Conservation (phyloP, 1,140 invertebrate genomes). For the Apis laboriosa region DNA sequence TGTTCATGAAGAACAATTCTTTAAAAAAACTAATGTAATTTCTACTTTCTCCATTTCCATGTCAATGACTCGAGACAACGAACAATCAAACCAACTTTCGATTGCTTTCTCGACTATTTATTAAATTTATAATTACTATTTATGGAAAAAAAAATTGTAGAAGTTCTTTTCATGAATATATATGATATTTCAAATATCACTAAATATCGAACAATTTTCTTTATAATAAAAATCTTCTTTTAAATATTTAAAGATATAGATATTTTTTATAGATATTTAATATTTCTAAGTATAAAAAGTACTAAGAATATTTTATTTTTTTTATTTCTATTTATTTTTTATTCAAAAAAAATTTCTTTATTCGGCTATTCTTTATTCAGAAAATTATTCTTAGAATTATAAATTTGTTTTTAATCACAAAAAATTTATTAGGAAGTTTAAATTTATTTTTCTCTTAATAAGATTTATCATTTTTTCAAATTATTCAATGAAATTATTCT, state of each 20-base stretch:
- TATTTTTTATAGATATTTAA: not conserved
- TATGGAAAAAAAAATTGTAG: not conserved
- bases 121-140: conserved; percentile 34
- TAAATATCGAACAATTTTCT: not conserved
- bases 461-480: not conserved
- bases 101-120: conserved; percentile 68
- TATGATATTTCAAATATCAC: not conserved
- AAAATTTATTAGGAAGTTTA: not conserved
- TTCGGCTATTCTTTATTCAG: no score
- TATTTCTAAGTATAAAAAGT: not conserved
- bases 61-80: conserved; percentile 70
- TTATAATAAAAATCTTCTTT: no score
- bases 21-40: conserved; percentile 55
- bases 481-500: not conserved
- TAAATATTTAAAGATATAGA: not conserved
- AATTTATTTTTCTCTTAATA: not conserved
- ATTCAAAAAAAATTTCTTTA: no score
- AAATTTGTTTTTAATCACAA: not conserved
- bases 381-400: not conserved
- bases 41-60: conserved; percentile 70
- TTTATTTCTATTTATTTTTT: not conserved
- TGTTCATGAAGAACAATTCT: not conserved
- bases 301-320: not conserved
- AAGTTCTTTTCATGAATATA: not conserved
- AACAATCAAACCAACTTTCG: conserved; percentile 75